Base-by-base conservation (phyloP, 2,797 vertebrate genomes). In the Onychomys arenicola region DNA sequence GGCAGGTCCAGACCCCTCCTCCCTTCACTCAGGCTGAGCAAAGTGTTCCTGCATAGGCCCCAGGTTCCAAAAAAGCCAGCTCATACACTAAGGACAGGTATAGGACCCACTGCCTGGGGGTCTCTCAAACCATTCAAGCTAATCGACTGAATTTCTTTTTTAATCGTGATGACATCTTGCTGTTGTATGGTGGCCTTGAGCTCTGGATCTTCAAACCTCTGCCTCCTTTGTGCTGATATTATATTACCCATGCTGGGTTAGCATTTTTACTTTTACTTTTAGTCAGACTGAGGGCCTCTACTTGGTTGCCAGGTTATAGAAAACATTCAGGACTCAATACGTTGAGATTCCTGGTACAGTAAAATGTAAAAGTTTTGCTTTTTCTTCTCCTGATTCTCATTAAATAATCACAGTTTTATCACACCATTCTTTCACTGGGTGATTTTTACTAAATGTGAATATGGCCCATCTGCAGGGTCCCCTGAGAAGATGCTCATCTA, bases 181-280 rank as follows among this genome's bases (percentile, higher is more conserved):
- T 2, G 1, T 21, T n/a, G 7, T 63, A 25, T 5, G 27, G 16
- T 34, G 37, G 19, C n/a, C 49, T 81, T 11, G 6, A 34, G 25
- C 49, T 65, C 29, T 34, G 27, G n/a, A 25, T 34, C 49, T 27
- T 71, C 0, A 2, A 71, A 29, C 7, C 19, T 82, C 49, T 46
- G 19, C 29, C 21, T 71, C 65, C 65, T 34, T 10, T 9, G 52
- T 17, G 52, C 52, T 82, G 37, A 34, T 78, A 59, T 27, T 43
- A 59, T 14, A 57, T 13, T 32, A 57, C 17, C n/a, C 5, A 17
- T 40, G 21, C 32, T 63, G 75, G n/a, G 49, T 32, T 17, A 59
- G 52, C 12, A 13, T 65, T 89, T 83, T 91, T 81, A 11, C 55
- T 89, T 76, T 91, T 77, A 93, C 37, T 93, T 93, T 90, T 85